Percentiles rank a stretch among this genome's conserved stretches.
Evolutionary conservation across 2,113 vertebrate genomes (phyloP).

Genomic region (Morone chrysops): DNA sequence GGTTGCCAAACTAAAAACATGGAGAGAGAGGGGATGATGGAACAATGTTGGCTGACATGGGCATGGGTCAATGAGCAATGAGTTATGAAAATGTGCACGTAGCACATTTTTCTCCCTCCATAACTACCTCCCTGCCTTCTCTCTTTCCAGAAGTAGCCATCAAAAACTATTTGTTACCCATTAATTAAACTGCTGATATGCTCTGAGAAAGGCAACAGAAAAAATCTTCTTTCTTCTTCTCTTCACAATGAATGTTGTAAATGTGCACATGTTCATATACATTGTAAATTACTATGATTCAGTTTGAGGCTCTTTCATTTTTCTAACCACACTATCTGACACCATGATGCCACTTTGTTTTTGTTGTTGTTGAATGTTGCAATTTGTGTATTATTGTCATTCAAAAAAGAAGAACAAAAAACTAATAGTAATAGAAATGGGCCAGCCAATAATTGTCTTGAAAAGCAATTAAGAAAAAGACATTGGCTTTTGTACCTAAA

Average conservation of each 20-base stretch:
- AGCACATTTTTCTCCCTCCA: slow-evolving; percentile 7
- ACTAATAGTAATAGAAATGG: not conserved
- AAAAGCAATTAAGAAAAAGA: slow-evolving; percentile 1
- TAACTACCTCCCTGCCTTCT: not conserved
- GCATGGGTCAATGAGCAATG: slow-evolving; percentile 34
- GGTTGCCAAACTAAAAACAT: slow-evolving; percentile 27
- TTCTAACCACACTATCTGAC: not conserved
- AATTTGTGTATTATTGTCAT: not conserved
- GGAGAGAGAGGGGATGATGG: slow-evolving; percentile 13
- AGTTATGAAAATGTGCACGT: slow-evolving; percentile 32
- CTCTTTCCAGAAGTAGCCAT: not conserved
- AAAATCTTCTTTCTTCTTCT: too few species aligned
- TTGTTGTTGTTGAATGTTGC: not conserved
- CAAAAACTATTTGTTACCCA: not conserved
- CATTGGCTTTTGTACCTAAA: not conserved
- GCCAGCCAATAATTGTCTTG: not conserved
- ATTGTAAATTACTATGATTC: not conserved
- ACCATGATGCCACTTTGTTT: not conserved
- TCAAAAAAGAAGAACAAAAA: not conserved
- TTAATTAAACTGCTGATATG: not conserved
- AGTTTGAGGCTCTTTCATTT: not conserved
- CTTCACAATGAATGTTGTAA: not conserved
- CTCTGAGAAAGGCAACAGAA: not conserved
- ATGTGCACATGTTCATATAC: not conserved
- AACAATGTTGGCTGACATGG: slow-evolving; percentile 32